Evolutionary conservation across 2,113 vertebrate species (phyloP).

Genomic region (Thalassarche chlororhynchos): DNA sequence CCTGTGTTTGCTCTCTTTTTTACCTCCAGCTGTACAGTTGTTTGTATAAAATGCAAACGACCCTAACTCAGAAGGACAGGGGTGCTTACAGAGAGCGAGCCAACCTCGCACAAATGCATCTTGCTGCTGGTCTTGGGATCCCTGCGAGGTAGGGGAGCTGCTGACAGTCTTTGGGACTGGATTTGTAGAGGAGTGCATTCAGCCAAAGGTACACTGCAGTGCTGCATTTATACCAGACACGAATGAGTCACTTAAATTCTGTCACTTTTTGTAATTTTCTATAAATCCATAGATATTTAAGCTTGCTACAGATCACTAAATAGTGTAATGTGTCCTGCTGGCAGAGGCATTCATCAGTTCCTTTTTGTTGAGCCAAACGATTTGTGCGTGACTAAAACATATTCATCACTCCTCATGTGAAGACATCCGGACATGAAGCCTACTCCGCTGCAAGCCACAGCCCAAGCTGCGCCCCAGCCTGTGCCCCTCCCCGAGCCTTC

Average conservation of each 20-base stretch:
- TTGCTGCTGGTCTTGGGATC: not conserved
- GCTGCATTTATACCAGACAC: not conserved
- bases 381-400: not conserved
- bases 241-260: not conserved
- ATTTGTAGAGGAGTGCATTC: not conserved
- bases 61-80: not conserved
- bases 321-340: not conserved
- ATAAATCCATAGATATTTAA: not conserved
- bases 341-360: not conserved
- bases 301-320: not conserved
- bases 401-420: not conserved
- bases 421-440: not conserved
- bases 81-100: not conserved
- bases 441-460: not conserved
- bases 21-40: not conserved
- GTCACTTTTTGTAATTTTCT: not conserved
- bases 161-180: not conserved
- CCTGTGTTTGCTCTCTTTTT: not conserved
- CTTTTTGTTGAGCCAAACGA: not conserved
- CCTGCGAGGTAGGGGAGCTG: too few species aligned
- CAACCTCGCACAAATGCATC: fast-evolving
- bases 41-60: not conserved
- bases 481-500: not conserved
- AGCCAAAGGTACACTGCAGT: not conserved
- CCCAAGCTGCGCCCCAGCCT: not conserved